Evolutionary conservation across 1,140 invertebrate genomes (phyloP), one percentile per base, ranked within the genome.

Genomic region (Aplysia californica): DNA sequence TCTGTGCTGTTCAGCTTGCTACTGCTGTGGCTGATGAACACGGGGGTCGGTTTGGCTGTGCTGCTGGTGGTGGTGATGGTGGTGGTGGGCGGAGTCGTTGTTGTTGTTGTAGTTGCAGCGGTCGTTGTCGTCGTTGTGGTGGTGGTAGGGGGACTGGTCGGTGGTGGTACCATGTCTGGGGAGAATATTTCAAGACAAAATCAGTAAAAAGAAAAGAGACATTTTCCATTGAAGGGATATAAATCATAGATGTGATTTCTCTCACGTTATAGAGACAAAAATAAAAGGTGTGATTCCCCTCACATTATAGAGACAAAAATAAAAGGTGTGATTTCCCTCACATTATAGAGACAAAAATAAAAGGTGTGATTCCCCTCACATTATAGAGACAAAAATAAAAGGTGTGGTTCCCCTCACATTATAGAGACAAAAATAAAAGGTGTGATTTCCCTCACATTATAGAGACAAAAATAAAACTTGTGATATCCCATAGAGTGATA

Each of bases 121-220:
- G 26, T 26, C 20, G 68, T 71, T 6, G 68, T 50, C 1, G 69
- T 67, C 31, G 76, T 72, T 1, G 70, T 78, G 6, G 76, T 73
- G 35, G 76, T 64, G 1, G 76, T 78, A 21, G 50, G 1, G 23
- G 10, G 15, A 36, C 70, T 78, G 2, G 76, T 78, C 20, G 70
- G 38, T n/a, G 31, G 29, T 26, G 67, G 67, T 18, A 55, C 2
- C 67, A 70, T 70, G 38, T 70, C 67, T 70, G 41, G 26, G 15
- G n/a, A n/a, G n/a, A 39, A 67, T 6, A 38, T 15, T 4, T 65
- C 36, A 18, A 29, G 26, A 18, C 26, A 18, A 29, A 61, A 61
- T n/a, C 18, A 10, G 10, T 18, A 61, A 61, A 26, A 61, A n/a
- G 23, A n/a, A n/a, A 10, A n/a, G 29, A 10, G 29, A 15, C 29